Evolutionary conservation across 1,140 invertebrate genomes (phyloP).

Genomic region (Cryptotermes secundus): DNA sequence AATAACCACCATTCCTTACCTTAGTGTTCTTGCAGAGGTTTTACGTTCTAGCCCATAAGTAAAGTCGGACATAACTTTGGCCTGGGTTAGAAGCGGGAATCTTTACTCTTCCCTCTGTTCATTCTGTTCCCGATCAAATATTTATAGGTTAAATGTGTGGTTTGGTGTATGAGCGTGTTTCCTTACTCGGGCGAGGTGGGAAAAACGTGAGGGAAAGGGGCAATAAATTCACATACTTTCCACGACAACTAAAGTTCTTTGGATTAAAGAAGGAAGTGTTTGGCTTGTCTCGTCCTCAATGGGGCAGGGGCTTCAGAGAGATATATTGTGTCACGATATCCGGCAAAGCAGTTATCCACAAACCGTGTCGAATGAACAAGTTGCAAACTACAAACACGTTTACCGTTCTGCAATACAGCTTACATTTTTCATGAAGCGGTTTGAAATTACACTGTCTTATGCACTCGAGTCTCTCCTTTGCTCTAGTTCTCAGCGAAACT

Average conservation of each 20-base stretch:
- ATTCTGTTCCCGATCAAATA: neutral
- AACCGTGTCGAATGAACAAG: neutral
- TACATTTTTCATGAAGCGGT: too few species aligned
- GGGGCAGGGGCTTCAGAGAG: neutral
- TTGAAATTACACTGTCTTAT: too few species aligned
- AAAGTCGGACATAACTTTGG: neutral
- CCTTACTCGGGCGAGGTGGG: neutral
- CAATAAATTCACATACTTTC: conserved; percentile 12
- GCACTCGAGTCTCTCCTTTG: too few species aligned
- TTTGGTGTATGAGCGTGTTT: neutral
- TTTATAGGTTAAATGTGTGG: neutral
- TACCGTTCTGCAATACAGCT: too few species aligned
- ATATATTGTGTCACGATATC: neutral
- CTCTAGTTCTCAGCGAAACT: too few species aligned
- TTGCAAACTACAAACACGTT: neutral
- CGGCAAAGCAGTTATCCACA: neutral
- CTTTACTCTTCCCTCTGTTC: neutral
- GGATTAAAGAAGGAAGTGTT: conserved; percentile 19
- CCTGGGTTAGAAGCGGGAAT: neutral
- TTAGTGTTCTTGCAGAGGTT: neutral
- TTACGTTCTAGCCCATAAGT: neutral
- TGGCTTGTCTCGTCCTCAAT: neutral
- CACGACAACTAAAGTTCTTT: neutral
- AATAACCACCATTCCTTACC: neutral
- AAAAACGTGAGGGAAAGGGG: neutral